Conservation (phyloP, 2,888 invertebrate species). For the Cheilosia vulpina region DNA sequence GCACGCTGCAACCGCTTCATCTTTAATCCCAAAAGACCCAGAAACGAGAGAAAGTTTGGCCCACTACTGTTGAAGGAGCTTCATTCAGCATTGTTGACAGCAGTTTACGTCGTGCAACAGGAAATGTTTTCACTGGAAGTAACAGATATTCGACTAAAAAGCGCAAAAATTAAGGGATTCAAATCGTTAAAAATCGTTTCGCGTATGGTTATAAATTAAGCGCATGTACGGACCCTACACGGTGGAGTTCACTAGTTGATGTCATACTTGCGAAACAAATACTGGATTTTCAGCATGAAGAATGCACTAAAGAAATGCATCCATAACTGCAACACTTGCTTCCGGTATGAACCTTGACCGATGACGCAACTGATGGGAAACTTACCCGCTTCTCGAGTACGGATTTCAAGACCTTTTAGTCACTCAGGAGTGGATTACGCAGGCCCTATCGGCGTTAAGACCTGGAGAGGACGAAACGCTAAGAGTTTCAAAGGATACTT, state of each 20-base stretch:
- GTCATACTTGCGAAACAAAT: not conserved
- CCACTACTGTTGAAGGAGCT: conserved; percentile 3
- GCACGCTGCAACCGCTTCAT: not conserved
- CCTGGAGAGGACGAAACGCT: conserved; percentile 50
- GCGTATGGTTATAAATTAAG: conserved; percentile 3
- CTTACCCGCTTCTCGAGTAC: conserved; percentile 74
- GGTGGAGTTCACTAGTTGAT: conserved; percentile 15
- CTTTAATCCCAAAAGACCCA: conserved; percentile 2
- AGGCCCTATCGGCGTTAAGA: conserved; percentile 70
- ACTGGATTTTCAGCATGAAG: conserved; percentile 1
- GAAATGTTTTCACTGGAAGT: conserved; percentile 3
- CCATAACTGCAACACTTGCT: conserved; percentile 9
- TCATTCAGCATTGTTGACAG: conserved; percentile 13
- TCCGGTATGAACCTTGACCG: conserved; percentile 11
- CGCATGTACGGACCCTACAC: conserved; percentile 6
- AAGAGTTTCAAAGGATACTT: conserved; percentile 76
- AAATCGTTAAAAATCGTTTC: not conserved
- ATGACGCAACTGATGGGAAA: conserved; percentile 76
- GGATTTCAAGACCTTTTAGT: conserved; percentile 61
- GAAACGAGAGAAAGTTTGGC: conserved; percentile 1
- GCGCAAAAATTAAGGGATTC: conserved; percentile 13
- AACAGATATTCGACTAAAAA: conserved; percentile 11
- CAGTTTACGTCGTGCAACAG: conserved; percentile 16
- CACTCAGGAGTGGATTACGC: conserved; percentile 75
- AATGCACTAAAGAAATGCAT: conserved; percentile 13